Evolutionary conservation across 2,113 vertebrate genomes (phyloP), one percentile per base, ranked within the genome.

Genomic region (Tamias sibiricus): DNA sequence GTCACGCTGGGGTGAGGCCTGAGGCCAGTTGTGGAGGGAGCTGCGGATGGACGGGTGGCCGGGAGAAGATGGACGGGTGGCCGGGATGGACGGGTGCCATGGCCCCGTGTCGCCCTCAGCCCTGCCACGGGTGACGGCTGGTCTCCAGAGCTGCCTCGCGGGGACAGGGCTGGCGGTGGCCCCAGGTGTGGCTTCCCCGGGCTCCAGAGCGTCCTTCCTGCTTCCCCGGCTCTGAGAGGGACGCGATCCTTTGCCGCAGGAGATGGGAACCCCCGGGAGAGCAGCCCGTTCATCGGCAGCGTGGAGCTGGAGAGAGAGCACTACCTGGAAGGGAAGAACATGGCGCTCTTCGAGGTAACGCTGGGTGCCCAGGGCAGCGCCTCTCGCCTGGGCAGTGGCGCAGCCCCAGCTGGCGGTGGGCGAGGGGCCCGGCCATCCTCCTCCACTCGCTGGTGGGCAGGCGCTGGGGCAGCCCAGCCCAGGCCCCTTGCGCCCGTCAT

Each of bases 301-400:
- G 98, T 98, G 6, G 99, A 99, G 40, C 82, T 94, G 76, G 99
- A 99, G 90, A 98, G 98, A 88, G 98, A 98, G 94, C 99, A 98
- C 44, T 95, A 96, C 22, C 99, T 99, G 0, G 99, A 99, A 97
- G 99, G 99, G 85, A 99, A 99, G 98, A 99, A 99, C 98, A 99
- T 99, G 99, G 99, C 99, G 0, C 97, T 99, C 5, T 99, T 99
- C 97, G 99, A 99, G 99, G 99, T 99, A 98, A 98, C 54, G 19
- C 17, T 6, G 8, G 44, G 91, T 44, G 6, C 9, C 2, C 20
- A 13, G 81, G n/a, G 44, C 35, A 8, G 13, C 35, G 10, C 22
- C 32, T 85, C 26, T 62, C 9, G 3, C 5, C 32, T 24, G 26
- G 32, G 12, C 28, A 81, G 37, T 57, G 42, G 57, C 57, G 37